Evolutionary conservation across 1,140 invertebrate species (phyloP), one percentile per base, ranked within the genome.

Genomic region (Polypedilum pembai): DNA sequence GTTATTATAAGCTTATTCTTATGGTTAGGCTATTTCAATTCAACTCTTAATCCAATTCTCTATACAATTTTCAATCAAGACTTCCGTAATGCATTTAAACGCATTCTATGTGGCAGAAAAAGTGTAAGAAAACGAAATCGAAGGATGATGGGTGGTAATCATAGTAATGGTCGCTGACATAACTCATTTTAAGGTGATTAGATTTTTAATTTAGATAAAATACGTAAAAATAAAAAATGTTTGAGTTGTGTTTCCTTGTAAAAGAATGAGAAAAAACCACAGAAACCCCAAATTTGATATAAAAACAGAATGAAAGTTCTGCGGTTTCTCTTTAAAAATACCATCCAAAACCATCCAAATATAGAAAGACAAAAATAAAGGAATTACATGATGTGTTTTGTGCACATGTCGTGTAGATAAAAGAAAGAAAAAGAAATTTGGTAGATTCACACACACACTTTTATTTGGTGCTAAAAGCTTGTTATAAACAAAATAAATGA

Each of bases 51-150:
- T 83, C 93, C 93, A 8, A 89, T 94, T 65, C 94, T 95, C 78
- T 96, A 95, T 82, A 94, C 92, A 33, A 90, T 94, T 76, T 94
- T 94, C 81, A 94, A 91, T 80, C 92, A 92, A 15, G 93, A 95
- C 81, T 96, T 95, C 82, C 84, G 94, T 74, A 88, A 90, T 79
- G 93, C 93, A 63, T 95, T 95, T 83, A 91, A 92, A 81, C 89
- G 91, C 78, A 87, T 95, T 74, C 83, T 95, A 74, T 91, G 88
- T 81, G 90, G 89, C 0, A 80, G 85, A 24, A 84, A 81, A 75
- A 84, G 85, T 45, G 80, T 83, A 65, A 83, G 86, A 72, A 80
- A 85, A 18, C 20, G 75, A 41, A 73, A 40, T 12, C 56, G 74
- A 40, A n/a, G 73, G 12, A 24, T 63, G 45, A 15, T 40, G 8